Evolutionary conservation across 1,140 invertebrate genomes (phyloP).

Genomic region (Hirudo medicinalis): DNA sequence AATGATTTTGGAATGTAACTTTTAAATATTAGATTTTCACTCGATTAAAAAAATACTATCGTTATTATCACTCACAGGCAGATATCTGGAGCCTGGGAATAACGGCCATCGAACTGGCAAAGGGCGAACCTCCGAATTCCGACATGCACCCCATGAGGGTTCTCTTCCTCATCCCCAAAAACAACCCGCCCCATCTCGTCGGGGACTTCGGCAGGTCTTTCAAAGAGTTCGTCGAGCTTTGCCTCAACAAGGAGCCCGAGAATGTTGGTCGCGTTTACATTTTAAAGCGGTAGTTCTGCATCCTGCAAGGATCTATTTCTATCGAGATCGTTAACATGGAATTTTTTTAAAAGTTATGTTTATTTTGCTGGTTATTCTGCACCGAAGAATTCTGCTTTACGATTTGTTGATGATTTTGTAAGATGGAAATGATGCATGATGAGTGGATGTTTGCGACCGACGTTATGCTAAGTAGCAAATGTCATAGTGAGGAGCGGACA

Average conservation of each 20-base stretch:
- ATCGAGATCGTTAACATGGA: too few species aligned
- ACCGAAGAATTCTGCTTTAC: too few species aligned
- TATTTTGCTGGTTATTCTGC: too few species aligned
- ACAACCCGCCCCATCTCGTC: slow-evolving; percentile 92
- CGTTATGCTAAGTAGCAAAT: too few species aligned
- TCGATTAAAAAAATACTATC: not conserved
- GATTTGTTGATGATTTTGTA: too few species aligned
- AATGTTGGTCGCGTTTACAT: slow-evolving; percentile 58
- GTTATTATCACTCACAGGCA: slow-evolving; percentile 49
- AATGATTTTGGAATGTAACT: not conserved
- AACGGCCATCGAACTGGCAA: slow-evolving; percentile 95
- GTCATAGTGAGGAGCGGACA: too few species aligned
- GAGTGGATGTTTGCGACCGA: too few species aligned
- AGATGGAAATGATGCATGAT: too few species aligned
- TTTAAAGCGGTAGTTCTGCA: too few species aligned
- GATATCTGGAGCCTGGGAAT: slow-evolving; percentile 99
- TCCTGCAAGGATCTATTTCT: too few species aligned
- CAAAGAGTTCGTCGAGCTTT: slow-evolving; percentile 98
- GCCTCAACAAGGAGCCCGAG: slow-evolving; percentile 97
- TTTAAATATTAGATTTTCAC: not conserved
- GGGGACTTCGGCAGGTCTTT: slow-evolving; percentile 92
- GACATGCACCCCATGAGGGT: slow-evolving; percentile 98
- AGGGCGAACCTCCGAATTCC: slow-evolving; percentile 96
- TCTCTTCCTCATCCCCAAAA: slow-evolving; percentile 97
- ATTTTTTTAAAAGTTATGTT: too few species aligned